Evolutionary conservation across 2,797 vertebrate genomes (phyloP), one percentile per base, ranked within the genome.

Genomic region (Pseudotriccus pelzelni): DNA sequence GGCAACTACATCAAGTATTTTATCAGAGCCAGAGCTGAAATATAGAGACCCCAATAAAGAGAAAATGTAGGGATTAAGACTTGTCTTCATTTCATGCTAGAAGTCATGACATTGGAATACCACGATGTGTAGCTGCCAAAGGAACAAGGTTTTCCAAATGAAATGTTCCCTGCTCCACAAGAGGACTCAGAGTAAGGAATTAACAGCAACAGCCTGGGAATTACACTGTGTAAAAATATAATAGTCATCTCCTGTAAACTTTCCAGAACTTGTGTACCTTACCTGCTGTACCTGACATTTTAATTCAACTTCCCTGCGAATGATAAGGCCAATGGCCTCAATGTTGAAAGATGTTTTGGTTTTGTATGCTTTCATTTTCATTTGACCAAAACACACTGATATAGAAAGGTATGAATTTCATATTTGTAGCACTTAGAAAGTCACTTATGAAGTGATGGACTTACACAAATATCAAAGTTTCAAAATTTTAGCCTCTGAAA

Each of bases 301-400:
- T 44, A 59, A 39, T 43, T 63, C 5, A 0, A 16, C 27, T 80
- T 80, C 19, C 32, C 28, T 12, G 3, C 89, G 27, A 70, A 64
- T 5, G 5, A 70, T 32, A 32, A 5, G 10, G 43, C 14, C 68
- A 83, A 32, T 1, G 22, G 43, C 30, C 49, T 64, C 56, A 53
- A 18, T 0, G 0, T 0, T 46, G 8, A 64, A 88, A 84, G 39
- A 1, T 8, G 10, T 17, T 79, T 69, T 34, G 28, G 19, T 16
- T 70, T 55, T 82, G 17, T 27, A 37, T 0, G 1, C 28, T 74
- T 90, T 63, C 13, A 47, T 32, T 74, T 90, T 63, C 15, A 47
- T 32, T 36, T 55, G 9, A 77, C 16, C 41, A 73, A 55, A 50
- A 58, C 2, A 56, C 49, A 87, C 19, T 7, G 46, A 56, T 1